A percentile compares a stretch with the other conserved stretches of the same genome.
Evolutionary conservation across 2,113 vertebrate species (phyloP).

Genomic region (Scalopus aquaticus): DNA sequence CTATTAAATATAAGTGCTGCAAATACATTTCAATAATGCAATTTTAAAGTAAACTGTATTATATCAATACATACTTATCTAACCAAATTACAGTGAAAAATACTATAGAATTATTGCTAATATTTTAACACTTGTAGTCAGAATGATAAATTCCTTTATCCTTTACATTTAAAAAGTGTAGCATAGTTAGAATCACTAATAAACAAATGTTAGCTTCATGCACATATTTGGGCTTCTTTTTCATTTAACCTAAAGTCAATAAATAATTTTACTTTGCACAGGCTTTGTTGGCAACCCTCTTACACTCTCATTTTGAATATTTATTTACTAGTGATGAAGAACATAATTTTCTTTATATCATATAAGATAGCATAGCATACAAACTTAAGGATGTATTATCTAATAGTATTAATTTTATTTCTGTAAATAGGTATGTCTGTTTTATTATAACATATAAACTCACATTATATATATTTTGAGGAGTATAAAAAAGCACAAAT

Average conservation of each 20-base stretch:
- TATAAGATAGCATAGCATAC: background rate
- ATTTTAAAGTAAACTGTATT: background rate
- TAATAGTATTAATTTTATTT: conserved; percentile 29
- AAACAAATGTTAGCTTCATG: background rate
- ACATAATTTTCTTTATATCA: background rate
- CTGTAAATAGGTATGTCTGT: background rate
- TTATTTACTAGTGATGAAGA: background rate
- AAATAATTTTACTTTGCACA: background rate
- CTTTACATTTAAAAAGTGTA: background rate
- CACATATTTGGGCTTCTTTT: background rate
- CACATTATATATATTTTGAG: background rate
- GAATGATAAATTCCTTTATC: background rate
- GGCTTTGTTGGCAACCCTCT: background rate
- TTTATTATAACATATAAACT: conserved; percentile 35
- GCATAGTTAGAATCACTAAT: background rate
- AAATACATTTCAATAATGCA: conserved; percentile 24
- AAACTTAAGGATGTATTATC: background rate
- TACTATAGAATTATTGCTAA: background rate
- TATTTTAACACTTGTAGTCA: conserved; percentile 27
- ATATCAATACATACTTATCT: background rate
- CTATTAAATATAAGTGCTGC: background rate
- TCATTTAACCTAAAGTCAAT: conserved; percentile 29
- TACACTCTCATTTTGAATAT: background rate
- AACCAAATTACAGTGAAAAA: background rate
- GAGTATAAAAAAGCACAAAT: background rate